Evolutionary conservation across 2,113 vertebrate species (phyloP), one percentile per base, ranked within the genome.

Genomic region (Vulpes ferrilata): DNA sequence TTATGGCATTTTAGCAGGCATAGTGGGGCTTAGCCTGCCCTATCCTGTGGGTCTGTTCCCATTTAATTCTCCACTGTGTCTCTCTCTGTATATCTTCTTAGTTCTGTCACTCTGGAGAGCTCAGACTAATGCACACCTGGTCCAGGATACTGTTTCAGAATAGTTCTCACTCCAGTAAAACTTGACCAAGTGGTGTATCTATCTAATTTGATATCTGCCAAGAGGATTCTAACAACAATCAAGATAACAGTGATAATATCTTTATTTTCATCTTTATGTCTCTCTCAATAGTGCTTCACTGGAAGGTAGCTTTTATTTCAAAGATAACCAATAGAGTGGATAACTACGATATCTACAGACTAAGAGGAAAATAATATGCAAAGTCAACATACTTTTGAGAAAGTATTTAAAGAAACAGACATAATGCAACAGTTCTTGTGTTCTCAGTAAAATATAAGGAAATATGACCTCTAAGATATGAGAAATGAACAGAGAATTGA

Each of bases 391-490:
- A 76, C 11, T 88, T 93, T 51, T 76, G 71, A 43, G 60, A 81
- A 94, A 88, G 7, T 62, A 65, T 69, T 92, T 27, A 5, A 38
- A 38, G 30, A n/a, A 88, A 30, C 2, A 92, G 57, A 94, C 10
- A 55, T 92, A 90, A 35, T 51, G 10, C 3, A 51, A 59, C 51
- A 8, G 4, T 53, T 81, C 67, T 95, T 83, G 19, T 43, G 27
- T 94, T 96, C 32, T 96, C 16, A n/a, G 78, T 76, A 85, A 53
- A 16, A 92, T 93, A 82, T 81, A 71, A 93, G 53, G 88, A 93
- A 93, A 62, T 51, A 19, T 35, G 78, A 92, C 82, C 81, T 92
- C 74, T 88, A 93, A 90, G 96, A 96, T 90, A 88, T 93, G 74
- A 95, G 32, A 95, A 96, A 53, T 64, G 74, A 97, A 53, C 51